A percentile compares a stretch with the other conserved stretches of the same genome.
phyloP scores from a whole-genome alignment of 2,888 invertebrate genomes.

The Luffia ferchaultella region DNA sequence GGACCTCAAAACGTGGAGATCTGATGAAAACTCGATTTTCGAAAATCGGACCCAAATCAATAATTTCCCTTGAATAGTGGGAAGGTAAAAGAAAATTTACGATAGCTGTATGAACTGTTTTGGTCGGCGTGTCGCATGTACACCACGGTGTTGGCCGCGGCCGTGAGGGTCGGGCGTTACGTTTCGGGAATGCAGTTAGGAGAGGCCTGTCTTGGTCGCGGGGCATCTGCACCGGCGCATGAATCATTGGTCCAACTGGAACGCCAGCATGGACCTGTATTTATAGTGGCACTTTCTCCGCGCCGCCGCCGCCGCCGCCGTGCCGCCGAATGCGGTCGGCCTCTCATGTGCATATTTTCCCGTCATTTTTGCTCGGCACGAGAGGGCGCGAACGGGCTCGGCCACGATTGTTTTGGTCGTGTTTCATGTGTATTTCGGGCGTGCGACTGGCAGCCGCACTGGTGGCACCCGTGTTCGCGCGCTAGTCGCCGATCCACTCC shows the following conservation, averaged over 20 bases:
- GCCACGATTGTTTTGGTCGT: conserved; percentile 60
- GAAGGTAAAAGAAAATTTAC: neutral
- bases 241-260: conserved; percentile 17
- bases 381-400: conserved; percentile 46
- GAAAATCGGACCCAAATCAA: too few relatives aligned
- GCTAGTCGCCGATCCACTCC: conserved; percentile 50
- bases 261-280: conserved; percentile 13
- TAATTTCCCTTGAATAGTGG: neutral
- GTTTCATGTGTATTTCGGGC: conserved; percentile 59
- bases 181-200: conserved; percentile 16
- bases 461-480: conserved; percentile 29
- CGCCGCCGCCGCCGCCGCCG: conserved; percentile 9
- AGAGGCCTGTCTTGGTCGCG: conserved; percentile 8
- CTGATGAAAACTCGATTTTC: too few relatives aligned
- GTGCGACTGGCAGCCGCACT: conserved; percentile 37
- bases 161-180: conserved; percentile 13
- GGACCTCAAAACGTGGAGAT: too few relatives aligned
- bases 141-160: conserved; percentile 10
- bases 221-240: conserved; percentile 1
- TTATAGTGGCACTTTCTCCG: conserved; percentile 20
- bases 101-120: conserved; percentile 5
- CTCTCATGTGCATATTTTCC: conserved; percentile 34
- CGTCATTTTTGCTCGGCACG: conserved; percentile 51
- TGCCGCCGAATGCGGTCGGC: conserved; percentile 2
- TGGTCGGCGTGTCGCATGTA: conserved; percentile 1